A percentile compares a stretch with the other conserved stretches of the same genome.
Evolutionary conservation across 1,140 invertebrate genomes (phyloP).

Genomic region (Trachymyrmex septentrionalis): DNA sequence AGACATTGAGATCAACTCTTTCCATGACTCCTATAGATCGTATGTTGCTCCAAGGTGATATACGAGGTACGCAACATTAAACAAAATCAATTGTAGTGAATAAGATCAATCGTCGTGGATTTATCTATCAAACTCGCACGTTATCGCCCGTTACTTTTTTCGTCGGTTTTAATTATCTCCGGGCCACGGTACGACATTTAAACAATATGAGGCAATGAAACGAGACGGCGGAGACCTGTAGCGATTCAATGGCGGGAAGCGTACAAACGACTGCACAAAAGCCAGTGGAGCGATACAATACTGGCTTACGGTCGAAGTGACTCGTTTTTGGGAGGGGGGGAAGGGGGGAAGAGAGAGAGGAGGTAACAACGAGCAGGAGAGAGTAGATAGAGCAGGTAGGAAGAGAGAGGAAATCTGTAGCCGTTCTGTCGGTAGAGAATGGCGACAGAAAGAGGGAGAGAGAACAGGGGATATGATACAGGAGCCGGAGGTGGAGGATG

Average conservation of each 20-base stretch:
- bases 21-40: too few relatives aligned
- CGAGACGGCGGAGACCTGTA: constrained; percentile 14
- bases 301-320: constrained; percentile 58
- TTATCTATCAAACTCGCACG: background rate
- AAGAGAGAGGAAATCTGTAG: background rate
- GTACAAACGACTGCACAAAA: constrained; percentile 62
- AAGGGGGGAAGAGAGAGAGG: background rate
- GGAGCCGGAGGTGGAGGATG: constrained; percentile 67
- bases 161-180: constrained; percentile 50
- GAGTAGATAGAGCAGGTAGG: constrained; percentile 2
- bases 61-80: background rate
- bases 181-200: constrained; percentile 29
- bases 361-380: constrained; percentile 45
- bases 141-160: constrained; percentile 11
- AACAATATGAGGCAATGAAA: constrained; percentile 38
- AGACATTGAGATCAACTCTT: background rate
- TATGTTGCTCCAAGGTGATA: background rate
- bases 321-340: constrained; percentile 32
- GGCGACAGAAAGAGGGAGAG: background rate
- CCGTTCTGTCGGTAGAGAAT: constrained; percentile 24
- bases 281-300: constrained; percentile 58
- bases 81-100: background rate
- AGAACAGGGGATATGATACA: constrained; percentile 19
- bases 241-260: constrained; percentile 35
- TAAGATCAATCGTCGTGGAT: background rate